Evolutionary conservation across 2,113 vertebrate species (phyloP), one percentile per base, ranked within the genome.

Genomic region (Alligator mississippiensis): DNA sequence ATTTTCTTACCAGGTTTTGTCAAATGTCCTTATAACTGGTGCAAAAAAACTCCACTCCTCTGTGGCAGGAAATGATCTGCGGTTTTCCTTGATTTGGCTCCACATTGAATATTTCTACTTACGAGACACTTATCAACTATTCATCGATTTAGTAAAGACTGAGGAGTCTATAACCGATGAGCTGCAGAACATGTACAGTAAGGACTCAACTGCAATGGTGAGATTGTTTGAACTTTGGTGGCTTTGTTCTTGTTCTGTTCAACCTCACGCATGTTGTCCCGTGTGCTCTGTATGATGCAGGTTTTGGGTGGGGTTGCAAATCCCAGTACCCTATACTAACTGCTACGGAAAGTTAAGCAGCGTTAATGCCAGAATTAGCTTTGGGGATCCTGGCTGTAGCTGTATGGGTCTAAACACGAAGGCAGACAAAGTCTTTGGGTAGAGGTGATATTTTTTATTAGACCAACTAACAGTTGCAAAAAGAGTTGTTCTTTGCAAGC

Each of bases 21-120:
- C 80, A 3, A 75, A 55, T 12, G 90, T 24, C 11, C 54, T 88
- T 27, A 21, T 88, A 2, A 55, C 22, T 55, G 34, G 18, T 1
- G 80, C 85, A 3, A 4, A 64, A 3, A 54, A 0, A 1, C 85
- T 92, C 80, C 66, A 54, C 47, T 19, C 5, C 60, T 66, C 85
- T 0, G 21, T 88, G 76, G 55, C 59, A 15, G 0, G 18, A 6
- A 54, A 19, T 1, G 4, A 88, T 9, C 28, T 61, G 76, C 7
- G 0, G 4, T 92, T 92, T 5, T 84, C 80, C 24, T 80, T 61
- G 2, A 2, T 92, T 47, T 92, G 90, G 90, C 85, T 92, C 27
- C 90, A 92, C 60, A 80, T 88, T 54, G 90, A 92, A 2, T 88
- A 88, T 34, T 92, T 92, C 80, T 92, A 92, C 66, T 54, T 88